A percentile compares a stretch with the other conserved stretches of the same genome.
phyloP scores from a whole-genome alignment of 1,140 invertebrate species.

The Psilanteris sp. region DNA sequence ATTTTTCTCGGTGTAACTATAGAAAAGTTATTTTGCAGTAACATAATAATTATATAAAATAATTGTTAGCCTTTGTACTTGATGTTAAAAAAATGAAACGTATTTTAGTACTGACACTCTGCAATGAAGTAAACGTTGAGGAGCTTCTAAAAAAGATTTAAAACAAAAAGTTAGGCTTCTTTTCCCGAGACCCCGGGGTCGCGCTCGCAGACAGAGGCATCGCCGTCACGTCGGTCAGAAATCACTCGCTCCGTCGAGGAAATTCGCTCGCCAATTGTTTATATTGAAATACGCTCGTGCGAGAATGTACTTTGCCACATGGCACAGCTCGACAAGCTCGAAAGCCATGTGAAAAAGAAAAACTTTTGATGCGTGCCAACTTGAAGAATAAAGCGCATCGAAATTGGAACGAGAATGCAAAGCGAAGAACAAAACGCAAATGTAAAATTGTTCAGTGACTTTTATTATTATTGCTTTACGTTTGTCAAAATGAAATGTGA shows the following conservation, averaged over 20 bases:
- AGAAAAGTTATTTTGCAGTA: too few species aligned
- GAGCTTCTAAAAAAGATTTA: conserved; percentile 20
- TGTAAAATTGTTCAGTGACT: conserved; percentile 14
- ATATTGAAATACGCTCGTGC: conserved; percentile 74
- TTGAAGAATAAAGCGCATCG: conserved; percentile 50
- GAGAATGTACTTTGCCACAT: conserved; percentile 67
- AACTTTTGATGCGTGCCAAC: conserved; percentile 46
- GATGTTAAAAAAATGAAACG: conserved; percentile 3
- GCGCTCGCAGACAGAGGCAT: conserved; percentile 73
- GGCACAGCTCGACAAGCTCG: conserved; percentile 30
- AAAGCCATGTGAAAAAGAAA: conserved; percentile 56
- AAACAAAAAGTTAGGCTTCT: conserved; percentile 39
- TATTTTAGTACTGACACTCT: conserved; percentile 11
- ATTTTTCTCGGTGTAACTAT: too few species aligned
- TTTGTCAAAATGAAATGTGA: too few species aligned
- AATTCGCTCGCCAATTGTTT: conserved; percentile 74
- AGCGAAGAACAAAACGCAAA: conserved; percentile 22
- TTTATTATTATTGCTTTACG: too few species aligned
- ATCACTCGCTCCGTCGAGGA: conserved; percentile 70
- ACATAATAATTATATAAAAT: too few species aligned
- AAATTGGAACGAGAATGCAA: conserved; percentile 55
- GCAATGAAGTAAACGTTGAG: conserved; percentile 16
- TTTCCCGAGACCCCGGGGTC: conserved; percentile 62
- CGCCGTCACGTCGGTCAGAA: conserved; percentile 74
- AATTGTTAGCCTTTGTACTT: too few species aligned